Evolutionary conservation across 2,113 vertebrate species (phyloP).

Genomic region (Ctenodactylus gundi): DNA sequence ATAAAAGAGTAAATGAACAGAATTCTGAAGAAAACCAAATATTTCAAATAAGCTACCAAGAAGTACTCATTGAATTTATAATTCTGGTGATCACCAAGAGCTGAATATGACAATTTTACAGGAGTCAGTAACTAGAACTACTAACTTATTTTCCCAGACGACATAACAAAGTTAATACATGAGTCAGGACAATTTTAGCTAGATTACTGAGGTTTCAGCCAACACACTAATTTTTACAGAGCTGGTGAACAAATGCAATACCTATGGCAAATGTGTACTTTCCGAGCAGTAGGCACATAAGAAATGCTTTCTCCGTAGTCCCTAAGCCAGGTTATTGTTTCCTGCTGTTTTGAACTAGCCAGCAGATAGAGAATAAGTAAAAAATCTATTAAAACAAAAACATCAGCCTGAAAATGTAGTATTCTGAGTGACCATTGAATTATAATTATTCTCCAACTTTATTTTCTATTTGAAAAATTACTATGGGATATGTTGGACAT

Average conservation of each 20-base stretch:
- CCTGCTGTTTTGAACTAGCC: background rate
- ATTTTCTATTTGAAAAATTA: background rate
- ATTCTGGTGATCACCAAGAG: background rate
- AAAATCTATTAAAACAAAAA: background rate
- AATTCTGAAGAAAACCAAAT: background rate
- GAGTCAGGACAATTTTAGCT: background rate
- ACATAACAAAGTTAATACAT: background rate
- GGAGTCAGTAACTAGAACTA: background rate
- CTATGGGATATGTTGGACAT: background rate
- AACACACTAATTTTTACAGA: background rate
- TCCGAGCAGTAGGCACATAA: background rate
- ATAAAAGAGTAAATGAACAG: background rate
- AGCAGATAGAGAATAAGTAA: background rate
- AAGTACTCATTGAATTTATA: background rate
- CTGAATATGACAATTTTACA: constrained; percentile 3
- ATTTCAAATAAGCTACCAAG: background rate
- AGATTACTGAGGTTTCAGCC: background rate
- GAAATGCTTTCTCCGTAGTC: background rate
- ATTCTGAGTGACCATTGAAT: background rate
- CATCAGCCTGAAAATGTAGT: background rate
- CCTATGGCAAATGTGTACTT: background rate
- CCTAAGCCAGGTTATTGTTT: background rate
- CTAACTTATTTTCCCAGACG: background rate
- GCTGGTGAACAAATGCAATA: background rate
- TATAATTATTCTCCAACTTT: background rate